A percentile compares a stretch with the other conserved stretches of the same genome.
These are phyloP conservation scores for Slavum lentiscoides DNA, from an alignment of 2,888 invertebrate genomes.

Conservation along the genomic window DNA sequence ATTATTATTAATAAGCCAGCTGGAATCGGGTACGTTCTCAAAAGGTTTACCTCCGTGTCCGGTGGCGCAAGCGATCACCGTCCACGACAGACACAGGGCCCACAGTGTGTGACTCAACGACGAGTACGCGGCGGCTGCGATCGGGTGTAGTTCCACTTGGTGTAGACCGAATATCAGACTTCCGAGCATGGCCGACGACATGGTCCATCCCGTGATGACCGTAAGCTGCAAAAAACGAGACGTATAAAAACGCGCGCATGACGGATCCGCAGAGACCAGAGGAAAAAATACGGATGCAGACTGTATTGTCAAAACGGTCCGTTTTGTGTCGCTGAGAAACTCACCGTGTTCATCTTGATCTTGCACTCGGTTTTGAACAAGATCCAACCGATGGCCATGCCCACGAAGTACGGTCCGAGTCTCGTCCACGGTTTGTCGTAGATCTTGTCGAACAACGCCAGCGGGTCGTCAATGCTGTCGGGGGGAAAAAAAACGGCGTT, in stretches of 20 bases:
- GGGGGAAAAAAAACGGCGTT: not conserved
- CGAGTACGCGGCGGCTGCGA: slow-evolving; percentile 77
- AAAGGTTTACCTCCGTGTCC: slow-evolving; percentile 73
- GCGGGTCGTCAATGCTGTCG: slow-evolving; percentile 72
- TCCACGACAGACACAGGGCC: slow-evolving; percentile 80
- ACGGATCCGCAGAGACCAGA: no score
- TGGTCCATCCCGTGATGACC: slow-evolving; percentile 72
- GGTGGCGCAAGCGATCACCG: slow-evolving; percentile 81
- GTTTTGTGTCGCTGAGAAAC: not conserved
- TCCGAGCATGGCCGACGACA: slow-evolving; percentile 69
- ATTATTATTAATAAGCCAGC: no score
- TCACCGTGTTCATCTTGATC: slow-evolving; percentile 73
- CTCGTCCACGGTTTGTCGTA: slow-evolving; percentile 90
- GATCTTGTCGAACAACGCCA: slow-evolving; percentile 85
- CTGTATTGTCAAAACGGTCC: no score
- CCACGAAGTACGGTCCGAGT: slow-evolving; percentile 80
- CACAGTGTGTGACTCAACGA: slow-evolving; percentile 82
- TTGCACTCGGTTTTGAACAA: slow-evolving; percentile 81
- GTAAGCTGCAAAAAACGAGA: slow-evolving; percentile 63
- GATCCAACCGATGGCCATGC: slow-evolving; percentile 84
- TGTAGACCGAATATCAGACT: slow-evolving; percentile 80
- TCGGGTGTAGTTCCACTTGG: slow-evolving; percentile 70
- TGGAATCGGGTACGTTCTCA: no score
- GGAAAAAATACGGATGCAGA: no score
- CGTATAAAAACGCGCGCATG: no score